Percentiles rank a stretch among this genome's conserved stretches.
Evolutionary conservation across 2,888 invertebrate species (phyloP).

Genomic region (Choreutis nemorana): DNA sequence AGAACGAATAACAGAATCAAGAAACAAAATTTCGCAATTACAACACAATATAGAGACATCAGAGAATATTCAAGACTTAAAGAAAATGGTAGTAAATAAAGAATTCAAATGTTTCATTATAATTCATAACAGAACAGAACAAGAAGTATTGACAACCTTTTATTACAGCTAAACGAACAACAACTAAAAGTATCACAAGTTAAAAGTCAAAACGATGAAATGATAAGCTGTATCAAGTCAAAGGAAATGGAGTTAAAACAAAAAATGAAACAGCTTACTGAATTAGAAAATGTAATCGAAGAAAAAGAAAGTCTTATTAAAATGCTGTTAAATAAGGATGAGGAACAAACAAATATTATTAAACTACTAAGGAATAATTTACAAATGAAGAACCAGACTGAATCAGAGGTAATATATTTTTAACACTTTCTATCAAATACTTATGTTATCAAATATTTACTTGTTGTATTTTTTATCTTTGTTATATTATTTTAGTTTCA

Average conservation of each 20-base stretch:
- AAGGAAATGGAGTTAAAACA: conserved; percentile 28
- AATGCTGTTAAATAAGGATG: conserved; percentile 36
- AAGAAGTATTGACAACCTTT: conserved; percentile 1
- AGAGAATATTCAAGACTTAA: conserved; percentile 33
- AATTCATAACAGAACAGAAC: not conserved
- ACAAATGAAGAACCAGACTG: conserved; percentile 33
- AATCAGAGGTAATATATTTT: conserved; percentile 28
- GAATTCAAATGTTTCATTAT: too few species aligned
- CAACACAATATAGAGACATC: conserved; percentile 41
- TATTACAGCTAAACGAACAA: conserved; percentile 31
- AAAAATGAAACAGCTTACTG: conserved; percentile 18
- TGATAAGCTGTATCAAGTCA: too few species aligned
- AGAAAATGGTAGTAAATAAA: conserved; percentile 26
- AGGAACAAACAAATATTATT: conserved; percentile 41
- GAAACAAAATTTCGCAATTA: conserved; percentile 31
- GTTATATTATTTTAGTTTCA: conserved; percentile 25
- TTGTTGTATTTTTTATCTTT: not conserved
- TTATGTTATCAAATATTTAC: conserved; percentile 2
- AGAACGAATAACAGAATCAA: conserved; percentile 31
- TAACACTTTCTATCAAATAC: not conserved
- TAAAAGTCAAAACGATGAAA: conserved; percentile 27
- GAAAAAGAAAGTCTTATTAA: conserved; percentile 32
- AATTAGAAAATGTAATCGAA: conserved; percentile 26
- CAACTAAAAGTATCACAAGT: conserved; percentile 28
- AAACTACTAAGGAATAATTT: conserved; percentile 36